Evolutionary conservation across 2,888 invertebrate species (phyloP).

Genomic region (Zygogramma bicolorata): DNA sequence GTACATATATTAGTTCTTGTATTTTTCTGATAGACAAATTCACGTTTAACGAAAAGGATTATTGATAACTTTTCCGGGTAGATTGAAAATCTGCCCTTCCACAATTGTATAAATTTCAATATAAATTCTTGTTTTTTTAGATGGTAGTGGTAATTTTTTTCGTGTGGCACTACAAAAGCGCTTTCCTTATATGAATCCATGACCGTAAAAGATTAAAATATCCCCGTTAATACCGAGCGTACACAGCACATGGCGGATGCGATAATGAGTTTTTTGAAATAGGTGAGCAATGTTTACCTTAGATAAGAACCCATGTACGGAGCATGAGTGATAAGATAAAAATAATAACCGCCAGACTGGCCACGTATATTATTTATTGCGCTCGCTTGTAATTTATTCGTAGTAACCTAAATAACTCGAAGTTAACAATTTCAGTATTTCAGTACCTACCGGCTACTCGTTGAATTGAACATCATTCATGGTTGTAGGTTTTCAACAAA

Average conservation of each 20-base stretch:
- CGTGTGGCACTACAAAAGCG: no score
- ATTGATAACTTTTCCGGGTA: no score
- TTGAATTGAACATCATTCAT: no score
- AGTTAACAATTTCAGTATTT: neutral
- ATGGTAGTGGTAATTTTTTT: no score
- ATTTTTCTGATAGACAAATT: no score
- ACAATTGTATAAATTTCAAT: no score
- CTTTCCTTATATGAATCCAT: neutral
- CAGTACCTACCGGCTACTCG: neutral
- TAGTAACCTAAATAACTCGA: conserved; percentile 41
- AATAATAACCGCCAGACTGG: conserved; percentile 55
- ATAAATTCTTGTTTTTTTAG: no score
- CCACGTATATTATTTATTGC: conserved; percentile 49
- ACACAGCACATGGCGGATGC: conserved; percentile 42
- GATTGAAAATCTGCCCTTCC: no score
- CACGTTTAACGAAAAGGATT: no score
- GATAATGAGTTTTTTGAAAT: conserved; percentile 50
- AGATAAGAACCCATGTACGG: conserved; percentile 57
- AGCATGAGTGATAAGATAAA: conserved; percentile 57
- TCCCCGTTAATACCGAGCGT: conserved; percentile 20
- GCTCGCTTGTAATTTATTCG: conserved; percentile 37
- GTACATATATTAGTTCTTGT: no score
- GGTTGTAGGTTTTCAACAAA: no score
- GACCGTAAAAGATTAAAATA: conserved; percentile 14
- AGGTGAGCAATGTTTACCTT: conserved; percentile 59